Percentiles rank a stretch among this genome's conserved stretches.
These are phyloP conservation scores for Bursaphelenchus okinawaensis DNA, from an alignment of 2,888 invertebrate species.

Conservation along the genomic window DNA sequence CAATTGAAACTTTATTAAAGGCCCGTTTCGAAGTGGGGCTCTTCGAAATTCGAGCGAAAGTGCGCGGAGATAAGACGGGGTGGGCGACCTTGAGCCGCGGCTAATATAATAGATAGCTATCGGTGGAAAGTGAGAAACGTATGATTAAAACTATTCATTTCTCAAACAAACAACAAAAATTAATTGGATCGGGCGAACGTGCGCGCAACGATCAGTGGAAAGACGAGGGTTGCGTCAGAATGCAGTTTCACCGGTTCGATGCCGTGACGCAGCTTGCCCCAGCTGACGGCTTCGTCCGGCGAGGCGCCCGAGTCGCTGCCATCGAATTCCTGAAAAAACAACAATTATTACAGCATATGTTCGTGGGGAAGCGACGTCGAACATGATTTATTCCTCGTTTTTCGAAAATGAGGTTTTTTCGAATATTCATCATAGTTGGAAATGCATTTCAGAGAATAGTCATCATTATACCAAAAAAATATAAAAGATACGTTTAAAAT, in stretches of 20 bases:
- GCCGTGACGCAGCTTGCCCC: constrained; percentile 85
- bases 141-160: background rate
- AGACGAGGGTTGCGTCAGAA: constrained; percentile 80
- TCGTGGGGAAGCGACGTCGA: too few species aligned
- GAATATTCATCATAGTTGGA: too few species aligned
- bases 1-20: background rate
- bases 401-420: too few species aligned
- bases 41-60: background rate
- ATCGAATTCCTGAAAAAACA: constrained; percentile 73
- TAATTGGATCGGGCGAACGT: constrained; percentile 9
- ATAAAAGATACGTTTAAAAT: too few species aligned
- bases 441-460: too few species aligned
- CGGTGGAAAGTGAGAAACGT: background rate
- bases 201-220: constrained; percentile 65
- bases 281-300: constrained; percentile 96
- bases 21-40: too few species aligned
- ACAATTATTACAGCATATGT: too few species aligned
- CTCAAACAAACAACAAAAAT: background rate
- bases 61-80: background rate
- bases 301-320: constrained; percentile 88
- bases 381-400: too few species aligned
- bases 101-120: background rate
- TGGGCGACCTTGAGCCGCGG: background rate
- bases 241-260: constrained; percentile 80
- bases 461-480: background rate